phyloP scores from a whole-genome alignment of 2,797 vertebrate species.

The Danio kyathit region DNA sequence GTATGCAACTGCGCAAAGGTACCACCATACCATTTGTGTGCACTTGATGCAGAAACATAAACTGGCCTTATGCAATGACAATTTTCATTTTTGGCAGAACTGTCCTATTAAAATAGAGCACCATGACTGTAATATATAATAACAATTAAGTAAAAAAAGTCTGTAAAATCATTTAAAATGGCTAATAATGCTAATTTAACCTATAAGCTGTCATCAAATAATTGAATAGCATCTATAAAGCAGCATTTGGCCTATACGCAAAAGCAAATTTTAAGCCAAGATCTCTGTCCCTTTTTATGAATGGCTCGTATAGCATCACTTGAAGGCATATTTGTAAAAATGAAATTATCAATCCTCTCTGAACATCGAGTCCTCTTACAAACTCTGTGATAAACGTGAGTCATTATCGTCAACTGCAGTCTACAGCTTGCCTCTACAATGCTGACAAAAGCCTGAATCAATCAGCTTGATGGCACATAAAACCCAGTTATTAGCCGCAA shows the following conservation, averaged over 20 bases:
- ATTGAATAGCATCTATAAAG: neutral
- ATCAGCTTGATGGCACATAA: neutral
- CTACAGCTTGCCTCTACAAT: constrained; percentile 1
- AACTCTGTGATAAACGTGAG: neutral
- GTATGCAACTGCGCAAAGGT: too few relatives aligned
- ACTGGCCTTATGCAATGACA: too few relatives aligned
- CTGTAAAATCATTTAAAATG: too few relatives aligned
- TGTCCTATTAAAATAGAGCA: too few relatives aligned
- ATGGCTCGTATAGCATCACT: neutral
- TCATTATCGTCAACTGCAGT: constrained; percentile 14
- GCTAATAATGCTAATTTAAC: too few relatives aligned
- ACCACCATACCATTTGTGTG: too few relatives aligned
- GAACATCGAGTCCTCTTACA: constrained; percentile 7
- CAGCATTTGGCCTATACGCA: neutral
- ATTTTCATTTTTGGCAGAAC: too few relatives aligned
- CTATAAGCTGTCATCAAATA: neutral
- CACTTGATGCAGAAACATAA: too few relatives aligned
- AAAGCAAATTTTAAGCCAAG: neutral
- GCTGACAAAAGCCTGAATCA: neutral
- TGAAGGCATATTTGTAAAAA: constrained; percentile 22
- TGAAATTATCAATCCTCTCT: neutral
- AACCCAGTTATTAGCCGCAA: constrained; percentile 8
- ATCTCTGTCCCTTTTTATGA: constrained; percentile 10
- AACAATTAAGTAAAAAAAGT: too few relatives aligned
- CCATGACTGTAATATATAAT: too few relatives aligned